Conservation (phyloP, 2,797 vertebrate genomes). For the Myioborus melanocephalus region DNA sequence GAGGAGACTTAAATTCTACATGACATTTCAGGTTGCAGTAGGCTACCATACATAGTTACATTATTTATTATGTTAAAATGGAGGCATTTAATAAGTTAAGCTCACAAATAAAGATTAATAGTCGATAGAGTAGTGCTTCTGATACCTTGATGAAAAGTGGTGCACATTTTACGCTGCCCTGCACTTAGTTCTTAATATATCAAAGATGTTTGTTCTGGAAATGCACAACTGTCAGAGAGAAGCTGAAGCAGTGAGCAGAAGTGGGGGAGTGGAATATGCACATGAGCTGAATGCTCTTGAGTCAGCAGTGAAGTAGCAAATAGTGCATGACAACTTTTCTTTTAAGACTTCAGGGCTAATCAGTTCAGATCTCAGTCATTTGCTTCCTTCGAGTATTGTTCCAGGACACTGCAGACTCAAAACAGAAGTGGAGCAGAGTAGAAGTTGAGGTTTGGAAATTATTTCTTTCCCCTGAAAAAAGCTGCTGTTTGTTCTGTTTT, state of each 20-base stretch:
- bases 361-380: not conserved
- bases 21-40: not conserved
- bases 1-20: not conserved
- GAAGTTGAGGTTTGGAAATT: not conserved
- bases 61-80: conserved; percentile 15
- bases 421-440: not conserved
- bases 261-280: not conserved
- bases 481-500: not conserved
- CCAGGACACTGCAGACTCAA: not conserved
- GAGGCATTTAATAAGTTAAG: conserved; percentile 1
- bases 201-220: conserved; percentile 12
- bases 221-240: not conserved
- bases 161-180: not conserved
- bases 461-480: not conserved
- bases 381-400: not conserved
- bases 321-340: conserved; percentile 23
- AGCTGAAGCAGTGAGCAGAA: conserved; percentile 2
- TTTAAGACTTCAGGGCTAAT: conserved; percentile 8
- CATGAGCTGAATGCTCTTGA: not conserved
- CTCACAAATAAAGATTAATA: conserved; percentile 27
- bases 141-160: conserved; percentile 13
- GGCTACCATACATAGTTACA: not conserved
- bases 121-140: not conserved
- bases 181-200: not conserved
- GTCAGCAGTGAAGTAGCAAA: conserved; percentile 18